These are phyloP conservation scores for Dinocampus coccinellae DNA, from an alignment of 2,888 invertebrate genomes.

Conservation along the genomic window DNA sequence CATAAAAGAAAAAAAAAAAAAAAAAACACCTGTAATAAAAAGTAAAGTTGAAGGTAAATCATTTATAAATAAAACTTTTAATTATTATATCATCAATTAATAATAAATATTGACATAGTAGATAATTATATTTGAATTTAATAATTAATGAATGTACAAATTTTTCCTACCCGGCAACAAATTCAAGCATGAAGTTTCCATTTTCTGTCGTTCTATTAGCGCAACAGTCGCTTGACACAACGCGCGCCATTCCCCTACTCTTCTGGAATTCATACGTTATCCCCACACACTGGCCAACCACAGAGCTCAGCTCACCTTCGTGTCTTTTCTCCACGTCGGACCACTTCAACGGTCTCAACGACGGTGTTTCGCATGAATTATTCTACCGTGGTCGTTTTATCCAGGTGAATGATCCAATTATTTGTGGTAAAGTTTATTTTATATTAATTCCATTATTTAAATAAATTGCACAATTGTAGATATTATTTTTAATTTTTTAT, in stretches of 20 bases:
- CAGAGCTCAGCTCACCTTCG: constrained; percentile 16
- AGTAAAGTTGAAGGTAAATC: too few species aligned
- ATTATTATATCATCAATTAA: too few species aligned
- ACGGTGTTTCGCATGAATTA: constrained; percentile 38
- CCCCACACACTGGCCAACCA: not conserved
- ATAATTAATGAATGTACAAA: too few species aligned
- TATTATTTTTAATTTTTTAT: too few species aligned
- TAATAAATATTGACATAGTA: too few species aligned
- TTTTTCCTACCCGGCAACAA: not conserved
- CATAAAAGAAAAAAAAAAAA: not conserved
- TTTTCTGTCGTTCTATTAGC: not conserved
- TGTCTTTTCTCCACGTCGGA: constrained; percentile 24
- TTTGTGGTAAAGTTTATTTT: too few species aligned
- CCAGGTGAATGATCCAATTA: constrained; percentile 19
- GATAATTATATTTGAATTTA: too few species aligned
- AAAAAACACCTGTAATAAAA: too few species aligned
- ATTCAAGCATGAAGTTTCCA: not conserved
- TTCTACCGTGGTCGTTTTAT: constrained; percentile 27
- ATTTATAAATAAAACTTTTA: too few species aligned
- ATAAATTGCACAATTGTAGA: too few species aligned
- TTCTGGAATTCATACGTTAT: not conserved
- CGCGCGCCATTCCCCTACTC: not conserved
- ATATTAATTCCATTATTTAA: too few species aligned
- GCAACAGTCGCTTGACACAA: not conserved
- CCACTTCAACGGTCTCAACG: constrained; percentile 15